Evolutionary conservation across 2,113 vertebrate species (phyloP), one percentile per base, ranked within the genome.

Genomic region (Pipra filicauda): DNA sequence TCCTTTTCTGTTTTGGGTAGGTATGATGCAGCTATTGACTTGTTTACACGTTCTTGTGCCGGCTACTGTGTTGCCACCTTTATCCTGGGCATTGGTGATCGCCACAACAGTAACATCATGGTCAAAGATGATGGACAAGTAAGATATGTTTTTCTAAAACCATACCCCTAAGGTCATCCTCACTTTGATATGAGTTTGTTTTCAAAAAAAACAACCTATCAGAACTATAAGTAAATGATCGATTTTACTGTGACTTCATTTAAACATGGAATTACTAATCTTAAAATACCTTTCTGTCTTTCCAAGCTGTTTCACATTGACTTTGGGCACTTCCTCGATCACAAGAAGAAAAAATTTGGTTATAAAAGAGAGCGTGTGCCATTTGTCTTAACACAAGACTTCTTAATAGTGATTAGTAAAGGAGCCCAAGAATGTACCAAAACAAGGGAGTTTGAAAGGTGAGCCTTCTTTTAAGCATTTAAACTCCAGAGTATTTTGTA

Each of bases 41-140:
- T 99, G 93, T 99, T 99, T 64, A 99, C 99, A 8, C 98, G 99
- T 80, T 99, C 99, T 7, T 99, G 99, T 86, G 99, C 99, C 85
- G 99, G 99, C 81, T 99, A 99, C 96, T 99, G 99, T 86, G 99
- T 99, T 76, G 99, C 99, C 82, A 99, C 99, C 66, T 99, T 99
- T 96, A 99, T 99, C 96, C 97, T 99, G 81, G 99, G 99, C 52
- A 99, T 99, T 82, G 99, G 99, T 94, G 99, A 99, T 96, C 98
- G 99, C 72, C 99, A 99, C 98, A 99, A 99, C 93, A 99, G 99
- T 97, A 99, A 99, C 98, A 99, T 99, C 93, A 99, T 99, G 99
- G 99, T 99, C 84, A 99, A 99, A 97, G 99, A 99, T 71, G 99
- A 99, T 81, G 99, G 99, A 94, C 99, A 99, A 97, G 99, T 99